Evolutionary conservation across 2,113 vertebrate genomes (phyloP), one percentile per base, ranked within the genome.

Genomic region (Fulmarus glacialis): DNA sequence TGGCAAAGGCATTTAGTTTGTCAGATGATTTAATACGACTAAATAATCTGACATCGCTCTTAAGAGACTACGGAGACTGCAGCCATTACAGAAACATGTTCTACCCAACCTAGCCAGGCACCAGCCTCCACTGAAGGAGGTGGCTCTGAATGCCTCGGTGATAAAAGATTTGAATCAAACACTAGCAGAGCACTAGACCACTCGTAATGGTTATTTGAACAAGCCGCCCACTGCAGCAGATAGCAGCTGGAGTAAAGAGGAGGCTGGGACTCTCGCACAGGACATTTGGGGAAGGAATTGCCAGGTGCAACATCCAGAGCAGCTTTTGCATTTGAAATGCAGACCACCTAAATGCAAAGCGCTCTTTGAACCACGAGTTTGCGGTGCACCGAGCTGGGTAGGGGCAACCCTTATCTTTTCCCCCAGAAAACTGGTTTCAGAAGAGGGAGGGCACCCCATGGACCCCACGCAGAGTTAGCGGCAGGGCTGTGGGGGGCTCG

Each of bases 151-250:
- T 3, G 6, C 30, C 52, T 83, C 64, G n/a, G 81, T 14, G 43
- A 40, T 32, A 59, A 43, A 59, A 82, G 40, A 45, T 40, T 81
- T n/a, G 84, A 93, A 73, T 80, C 43, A 63, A 87, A 88, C 32
- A 14, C 60, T 64, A 59, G 53, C 78, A 94, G 74, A 91, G 66
- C 71, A 88, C 43, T 66, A 79, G 67, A 24, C 50, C 95, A 59
- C 90, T 79, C 21, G 4, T 40, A 63, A 3, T 6, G 30, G 30
- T 64, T 60, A 34, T 38, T 27, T 53, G 22, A 68, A 13, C 15
- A 84, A 94, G n/a, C 16, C 0, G 5, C 52, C 12, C 36, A 11
- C 29, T 0, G 2, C 13, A 60, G 42, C 34, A n/a, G 38, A 21
- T 2, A 70, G 17, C 45, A 47, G 30, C 50, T 42, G 29, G 36